Conservation (phyloP, 1,140 invertebrate species). For the Cryptotermes secundus region DNA sequence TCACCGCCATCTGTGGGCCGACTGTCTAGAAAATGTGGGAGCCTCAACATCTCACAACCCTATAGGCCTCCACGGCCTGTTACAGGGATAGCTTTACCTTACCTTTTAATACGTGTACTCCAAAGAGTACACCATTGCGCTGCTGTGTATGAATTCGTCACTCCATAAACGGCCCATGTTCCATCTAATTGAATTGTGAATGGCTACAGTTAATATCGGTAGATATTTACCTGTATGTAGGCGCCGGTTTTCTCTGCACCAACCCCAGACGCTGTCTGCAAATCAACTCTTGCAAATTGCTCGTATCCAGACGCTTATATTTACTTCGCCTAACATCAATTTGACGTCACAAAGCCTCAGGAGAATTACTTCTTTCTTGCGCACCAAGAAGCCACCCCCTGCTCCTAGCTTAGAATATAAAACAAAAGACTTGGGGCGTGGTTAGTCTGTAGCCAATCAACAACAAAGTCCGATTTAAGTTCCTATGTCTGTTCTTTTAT, state of each 20-base stretch:
- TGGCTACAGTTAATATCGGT: no score
- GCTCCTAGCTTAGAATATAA: not conserved
- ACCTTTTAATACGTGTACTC: no score
- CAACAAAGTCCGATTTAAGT: not conserved
- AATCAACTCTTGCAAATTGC: not conserved
- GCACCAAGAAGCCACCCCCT: not conserved
- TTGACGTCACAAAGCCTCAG: not conserved
- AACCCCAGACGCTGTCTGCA: not conserved
- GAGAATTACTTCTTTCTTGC: not conserved
- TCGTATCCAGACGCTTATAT: not conserved
- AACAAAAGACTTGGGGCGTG: not conserved
- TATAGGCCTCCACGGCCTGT: no score
- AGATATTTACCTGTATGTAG: not conserved
- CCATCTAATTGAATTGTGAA: no score
- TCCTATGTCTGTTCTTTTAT: not conserved
- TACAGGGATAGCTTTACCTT: no score
- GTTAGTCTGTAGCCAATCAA: not conserved
- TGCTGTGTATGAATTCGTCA: no score
- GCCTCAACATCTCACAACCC: no score
- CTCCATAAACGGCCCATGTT: no score
- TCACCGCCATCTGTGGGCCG: no score
- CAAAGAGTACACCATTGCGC: no score
- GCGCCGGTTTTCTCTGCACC: not conserved
- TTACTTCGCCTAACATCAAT: not conserved
- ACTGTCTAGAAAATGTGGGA: no score